Conservation (phyloP, 2,888 invertebrate genomes). For the Mythimna lalbum region DNA sequence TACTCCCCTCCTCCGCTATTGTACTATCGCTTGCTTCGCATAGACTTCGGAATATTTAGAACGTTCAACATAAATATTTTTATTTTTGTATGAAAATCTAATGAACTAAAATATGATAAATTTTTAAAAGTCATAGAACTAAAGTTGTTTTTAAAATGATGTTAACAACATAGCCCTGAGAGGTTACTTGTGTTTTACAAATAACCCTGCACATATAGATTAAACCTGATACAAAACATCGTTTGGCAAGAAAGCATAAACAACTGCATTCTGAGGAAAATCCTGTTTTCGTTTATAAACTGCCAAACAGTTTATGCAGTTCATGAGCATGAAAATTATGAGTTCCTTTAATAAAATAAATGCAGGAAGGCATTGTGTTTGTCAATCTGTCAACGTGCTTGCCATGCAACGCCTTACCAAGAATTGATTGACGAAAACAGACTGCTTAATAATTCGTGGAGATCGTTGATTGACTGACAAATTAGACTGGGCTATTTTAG, state of each 20-base stretch:
- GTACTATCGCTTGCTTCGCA: too few relatives aligned
- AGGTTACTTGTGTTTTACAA: too few relatives aligned
- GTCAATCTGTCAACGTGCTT: slow-evolving; percentile 24
- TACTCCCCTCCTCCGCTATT: too few relatives aligned
- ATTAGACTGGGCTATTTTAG: slow-evolving; percentile 18
- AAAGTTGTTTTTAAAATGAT: too few relatives aligned
- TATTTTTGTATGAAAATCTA: too few relatives aligned
- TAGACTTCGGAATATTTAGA: too few relatives aligned
- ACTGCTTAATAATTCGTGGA: slow-evolving; percentile 15
- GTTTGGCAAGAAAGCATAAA: neutral
- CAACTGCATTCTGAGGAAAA: slow-evolving; percentile 7
- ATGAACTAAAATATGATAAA: too few relatives aligned
- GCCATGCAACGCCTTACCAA: slow-evolving; percentile 16
- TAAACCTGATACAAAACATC: slow-evolving; percentile 4
- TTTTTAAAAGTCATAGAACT: too few relatives aligned
- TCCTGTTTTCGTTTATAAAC: slow-evolving; percentile 4
- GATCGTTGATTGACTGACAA: slow-evolving; percentile 19
- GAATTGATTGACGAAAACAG: slow-evolving; percentile 36
- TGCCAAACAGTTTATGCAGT: slow-evolving; percentile 27
- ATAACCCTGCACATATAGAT: neutral
- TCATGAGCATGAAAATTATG: slow-evolving; percentile 20
- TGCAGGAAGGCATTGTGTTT: slow-evolving; percentile 35
- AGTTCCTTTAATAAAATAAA: slow-evolving; percentile 17
- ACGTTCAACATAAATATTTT: too few relatives aligned
- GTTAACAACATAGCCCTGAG: too few relatives aligned